Percentiles rank a stretch among this genome's conserved stretches.
Conservation (phyloP, 1,140 invertebrate genomes). For the Copidosoma floridanum region DNA sequence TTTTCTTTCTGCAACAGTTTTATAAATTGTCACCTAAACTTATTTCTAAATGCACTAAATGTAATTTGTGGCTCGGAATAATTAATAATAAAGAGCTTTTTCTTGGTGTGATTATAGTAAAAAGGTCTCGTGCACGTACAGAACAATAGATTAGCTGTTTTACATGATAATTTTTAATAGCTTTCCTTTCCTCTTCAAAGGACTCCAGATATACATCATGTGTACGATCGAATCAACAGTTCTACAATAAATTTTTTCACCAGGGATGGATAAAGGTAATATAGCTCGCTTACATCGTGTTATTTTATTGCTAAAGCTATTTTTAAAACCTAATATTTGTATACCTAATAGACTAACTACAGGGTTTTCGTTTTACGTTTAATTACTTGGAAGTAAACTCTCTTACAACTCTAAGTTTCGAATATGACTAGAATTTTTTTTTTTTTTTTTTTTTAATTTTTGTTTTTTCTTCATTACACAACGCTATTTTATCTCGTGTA, state of each 20-base stretch:
- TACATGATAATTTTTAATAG: not conserved
- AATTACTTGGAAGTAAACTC: conserved; percentile 39
- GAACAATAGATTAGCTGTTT: conserved; percentile 5
- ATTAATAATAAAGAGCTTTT: conserved; percentile 18
- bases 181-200: not conserved
- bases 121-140: no score
- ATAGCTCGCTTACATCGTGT: conserved; percentile 6
- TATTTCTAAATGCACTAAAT: conserved; percentile 22
- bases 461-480: no score
- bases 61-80: conserved; percentile 25
- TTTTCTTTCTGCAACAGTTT: not conserved
- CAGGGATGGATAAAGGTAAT: not conserved
- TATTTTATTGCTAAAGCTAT: conserved; percentile 22
- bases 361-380: conserved; percentile 29
- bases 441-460: no score
- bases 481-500: conserved; percentile 28
- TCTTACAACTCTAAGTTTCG: conserved; percentile 37
- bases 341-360: conserved; percentile 33
- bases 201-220: no score
- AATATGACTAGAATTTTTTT: conserved; percentile 47
- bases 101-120: no score
- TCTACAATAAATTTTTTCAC: no score
- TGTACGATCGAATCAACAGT: no score
- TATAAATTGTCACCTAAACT: conserved; percentile 9
- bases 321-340: conserved; percentile 35